phyloP scores from a whole-genome alignment of 2,113 vertebrate genomes.

The Epinephelus cyanopodus region DNA sequence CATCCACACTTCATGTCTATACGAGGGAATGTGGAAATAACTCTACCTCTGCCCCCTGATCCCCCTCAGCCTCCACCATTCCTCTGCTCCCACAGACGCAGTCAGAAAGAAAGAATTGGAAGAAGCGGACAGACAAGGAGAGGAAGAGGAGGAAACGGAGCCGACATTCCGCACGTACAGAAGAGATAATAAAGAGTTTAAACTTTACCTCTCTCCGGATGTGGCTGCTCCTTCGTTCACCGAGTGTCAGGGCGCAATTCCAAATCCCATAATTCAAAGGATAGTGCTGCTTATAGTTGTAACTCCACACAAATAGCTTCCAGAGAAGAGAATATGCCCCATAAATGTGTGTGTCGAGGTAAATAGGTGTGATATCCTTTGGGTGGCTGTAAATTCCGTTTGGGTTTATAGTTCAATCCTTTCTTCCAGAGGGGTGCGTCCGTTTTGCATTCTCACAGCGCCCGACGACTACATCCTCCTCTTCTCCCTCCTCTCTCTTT shows the following conservation, averaged over 20 bases:
- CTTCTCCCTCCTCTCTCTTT: constrained; percentile 56
- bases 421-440: constrained; percentile 77
- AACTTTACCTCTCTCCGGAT: constrained; percentile 68
- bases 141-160: not conserved
- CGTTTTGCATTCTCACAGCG: constrained; percentile 74
- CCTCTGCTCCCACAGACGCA: constrained; percentile 28
- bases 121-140: not conserved
- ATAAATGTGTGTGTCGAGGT: not conserved
- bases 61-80: constrained; percentile 9
- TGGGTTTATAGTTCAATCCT: constrained; percentile 60
- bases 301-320: constrained; percentile 73
- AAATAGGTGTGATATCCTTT: constrained; percentile 57
- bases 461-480: constrained; percentile 74
- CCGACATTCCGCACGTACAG: not conserved
- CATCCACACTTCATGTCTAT: constrained; percentile 16
- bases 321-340: constrained; percentile 31
- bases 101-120: not conserved
- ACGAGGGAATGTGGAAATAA: constrained; percentile 43
- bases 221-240: not conserved
- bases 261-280: constrained; percentile 64
- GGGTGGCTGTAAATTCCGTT: constrained; percentile 66
- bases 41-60: constrained; percentile 5
- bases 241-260: constrained; percentile 64
- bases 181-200: constrained; percentile 32
- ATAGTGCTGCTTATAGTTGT: constrained; percentile 5